These are phyloP conservation scores for Acrobasis consociella DNA, from an alignment of 2,888 invertebrate species.

Conservation along the genomic window DNA sequence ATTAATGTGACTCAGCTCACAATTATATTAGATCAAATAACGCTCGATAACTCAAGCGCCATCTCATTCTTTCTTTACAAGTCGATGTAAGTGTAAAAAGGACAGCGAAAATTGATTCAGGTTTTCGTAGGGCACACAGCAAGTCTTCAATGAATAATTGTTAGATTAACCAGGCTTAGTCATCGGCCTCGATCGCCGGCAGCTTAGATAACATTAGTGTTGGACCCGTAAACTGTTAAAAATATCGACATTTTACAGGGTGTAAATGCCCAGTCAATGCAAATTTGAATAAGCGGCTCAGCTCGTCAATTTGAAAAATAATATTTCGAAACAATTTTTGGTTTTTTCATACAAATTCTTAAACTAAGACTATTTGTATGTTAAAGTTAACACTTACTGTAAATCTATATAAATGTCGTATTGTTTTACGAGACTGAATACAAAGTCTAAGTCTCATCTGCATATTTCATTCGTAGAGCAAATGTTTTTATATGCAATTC, in stretches of 20 bases:
- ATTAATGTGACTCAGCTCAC: background rate
- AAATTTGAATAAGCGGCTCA: too few relatives aligned
- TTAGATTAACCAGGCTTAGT: conserved; percentile 76
- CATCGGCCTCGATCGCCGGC: conserved; percentile 64
- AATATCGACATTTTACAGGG: conserved; percentile 28
- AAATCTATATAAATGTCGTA: too few relatives aligned
- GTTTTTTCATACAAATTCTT: too few relatives aligned
- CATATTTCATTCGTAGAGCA: too few relatives aligned
- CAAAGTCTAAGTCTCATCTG: too few relatives aligned
- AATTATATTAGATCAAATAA: conserved; percentile 1
- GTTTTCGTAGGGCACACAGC: conserved; percentile 41
- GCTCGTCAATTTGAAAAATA: too few relatives aligned
- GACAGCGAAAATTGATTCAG: conserved; percentile 43
- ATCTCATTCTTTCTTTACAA: conserved; percentile 11
- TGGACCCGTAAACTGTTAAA: conserved; percentile 28
- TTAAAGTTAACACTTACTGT: too few relatives aligned
- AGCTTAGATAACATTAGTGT: conserved; percentile 55
- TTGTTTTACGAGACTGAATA: too few relatives aligned
- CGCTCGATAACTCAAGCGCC: background rate
- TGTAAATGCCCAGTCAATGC: too few relatives aligned
- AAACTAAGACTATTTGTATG: too few relatives aligned
- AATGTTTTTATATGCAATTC: too few relatives aligned
- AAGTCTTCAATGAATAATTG: conserved; percentile 74
- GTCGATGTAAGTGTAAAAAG: conserved; percentile 30
- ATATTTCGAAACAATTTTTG: too few relatives aligned